Evolutionary conservation across 2,113 vertebrate species (phyloP).

Genomic region (Zapornia atra): DNA sequence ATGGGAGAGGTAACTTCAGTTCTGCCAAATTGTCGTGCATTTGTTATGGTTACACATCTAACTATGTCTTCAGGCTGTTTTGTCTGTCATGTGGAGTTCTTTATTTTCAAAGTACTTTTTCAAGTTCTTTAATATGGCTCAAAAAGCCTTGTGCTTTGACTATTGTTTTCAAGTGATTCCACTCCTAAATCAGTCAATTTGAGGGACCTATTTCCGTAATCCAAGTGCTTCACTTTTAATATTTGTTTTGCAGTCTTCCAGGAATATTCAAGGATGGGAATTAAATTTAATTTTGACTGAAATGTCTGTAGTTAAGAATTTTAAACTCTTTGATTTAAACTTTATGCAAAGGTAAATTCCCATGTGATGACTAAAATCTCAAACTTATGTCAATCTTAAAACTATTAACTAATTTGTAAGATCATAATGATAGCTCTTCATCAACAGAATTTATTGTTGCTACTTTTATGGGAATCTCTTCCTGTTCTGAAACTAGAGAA

Average conservation of each 20-base stretch:
- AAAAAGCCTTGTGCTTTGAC: background rate
- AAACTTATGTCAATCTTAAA: background rate
- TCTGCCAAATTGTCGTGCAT: background rate
- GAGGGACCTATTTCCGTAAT: background rate
- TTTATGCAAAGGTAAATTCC: background rate
- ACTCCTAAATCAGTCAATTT: background rate
- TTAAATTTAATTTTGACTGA: background rate
- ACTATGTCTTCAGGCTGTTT: background rate
- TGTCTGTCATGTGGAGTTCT: background rate
- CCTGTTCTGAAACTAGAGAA: background rate
- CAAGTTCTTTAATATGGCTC: background rate
- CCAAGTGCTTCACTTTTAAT: background rate
- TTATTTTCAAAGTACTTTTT: background rate
- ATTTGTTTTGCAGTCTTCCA: background rate
- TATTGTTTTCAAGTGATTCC: background rate
- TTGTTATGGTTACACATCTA: background rate
- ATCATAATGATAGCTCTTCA: background rate
- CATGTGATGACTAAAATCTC: background rate
- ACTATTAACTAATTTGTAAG: background rate
- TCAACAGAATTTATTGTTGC: background rate
- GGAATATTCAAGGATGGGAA: background rate
- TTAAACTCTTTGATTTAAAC: background rate
- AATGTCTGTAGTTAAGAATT: background rate
- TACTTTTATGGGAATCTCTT: background rate
- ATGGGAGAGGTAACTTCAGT: background rate